Evolutionary conservation across 2,797 vertebrate species (phyloP).

Genomic region (Helostoma temminkii): DNA sequence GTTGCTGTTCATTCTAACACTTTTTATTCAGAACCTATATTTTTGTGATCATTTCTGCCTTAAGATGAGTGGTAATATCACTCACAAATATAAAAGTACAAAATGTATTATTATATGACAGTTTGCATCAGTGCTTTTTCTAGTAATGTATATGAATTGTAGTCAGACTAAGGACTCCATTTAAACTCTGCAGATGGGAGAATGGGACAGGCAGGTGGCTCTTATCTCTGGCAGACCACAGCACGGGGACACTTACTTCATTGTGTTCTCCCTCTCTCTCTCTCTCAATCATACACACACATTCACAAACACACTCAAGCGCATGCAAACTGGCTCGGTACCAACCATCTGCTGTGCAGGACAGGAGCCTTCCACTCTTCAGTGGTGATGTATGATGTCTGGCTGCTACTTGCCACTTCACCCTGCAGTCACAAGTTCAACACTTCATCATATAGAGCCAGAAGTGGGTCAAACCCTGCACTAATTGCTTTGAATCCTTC

Average conservation of each 20-base stretch:
- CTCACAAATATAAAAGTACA: neutral
- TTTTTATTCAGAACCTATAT: no score
- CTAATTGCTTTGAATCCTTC: constrained; percentile 38
- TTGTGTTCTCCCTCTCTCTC: constrained; percentile 71
- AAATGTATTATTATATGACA: neutral
- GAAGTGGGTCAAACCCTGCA: constrained; percentile 41
- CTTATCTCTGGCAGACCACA: constrained; percentile 76
- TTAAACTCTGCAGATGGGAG: constrained; percentile 52
- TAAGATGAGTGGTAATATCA: neutral
- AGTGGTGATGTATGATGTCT: constrained; percentile 68
- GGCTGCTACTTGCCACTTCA: constrained; percentile 66
- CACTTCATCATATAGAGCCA: constrained; percentile 61
- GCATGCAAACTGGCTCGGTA: constrained; percentile 45
- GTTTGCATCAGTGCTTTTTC: neutral
- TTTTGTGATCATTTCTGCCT: no score
- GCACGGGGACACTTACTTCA: constrained; percentile 81
- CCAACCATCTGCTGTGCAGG: constrained; percentile 65
- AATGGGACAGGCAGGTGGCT: constrained; percentile 86
- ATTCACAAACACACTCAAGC: constrained; percentile 12
- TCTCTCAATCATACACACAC: constrained; percentile 24
- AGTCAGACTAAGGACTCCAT: constrained; percentile 45
- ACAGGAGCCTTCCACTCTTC: constrained; percentile 64
- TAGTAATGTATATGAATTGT: constrained; percentile 5
- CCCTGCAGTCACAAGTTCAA: constrained; percentile 66
- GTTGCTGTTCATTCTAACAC: neutral